These are phyloP conservation scores for Chunga burmeisteri DNA, from an alignment of 2,113 vertebrate species.

Conservation along the genomic window DNA sequence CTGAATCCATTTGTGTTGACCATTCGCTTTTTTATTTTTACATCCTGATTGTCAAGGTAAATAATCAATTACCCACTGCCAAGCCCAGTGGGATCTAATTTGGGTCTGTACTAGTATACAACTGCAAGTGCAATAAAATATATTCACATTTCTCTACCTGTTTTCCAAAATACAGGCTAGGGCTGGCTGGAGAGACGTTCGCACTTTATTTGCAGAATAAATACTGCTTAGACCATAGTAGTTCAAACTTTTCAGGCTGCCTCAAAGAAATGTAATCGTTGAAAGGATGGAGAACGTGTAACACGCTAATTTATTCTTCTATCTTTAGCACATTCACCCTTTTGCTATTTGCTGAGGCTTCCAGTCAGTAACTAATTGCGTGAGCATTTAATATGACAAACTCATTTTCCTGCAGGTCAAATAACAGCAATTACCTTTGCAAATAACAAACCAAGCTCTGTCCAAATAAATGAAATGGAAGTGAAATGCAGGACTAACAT, in stretches of 20 bases:
- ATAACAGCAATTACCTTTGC: neutral
- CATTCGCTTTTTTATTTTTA: neutral
- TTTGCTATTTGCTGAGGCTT: neutral
- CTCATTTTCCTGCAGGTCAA: neutral
- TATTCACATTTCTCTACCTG: neutral
- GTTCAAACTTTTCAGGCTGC: neutral
- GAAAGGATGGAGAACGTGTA: neutral
- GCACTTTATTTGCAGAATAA: neutral
- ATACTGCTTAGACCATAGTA: neutral
- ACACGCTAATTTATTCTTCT: neutral
- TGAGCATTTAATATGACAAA: neutral
- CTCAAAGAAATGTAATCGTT: neutral
- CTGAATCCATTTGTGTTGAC: neutral
- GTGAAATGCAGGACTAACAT: neutral
- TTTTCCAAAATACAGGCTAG: neutral
- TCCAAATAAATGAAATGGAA: neutral
- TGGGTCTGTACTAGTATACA: neutral
- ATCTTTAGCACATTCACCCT: neutral
- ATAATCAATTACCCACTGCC: neutral
- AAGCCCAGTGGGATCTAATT: neutral
- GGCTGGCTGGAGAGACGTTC: neutral
- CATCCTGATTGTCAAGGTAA: neutral
- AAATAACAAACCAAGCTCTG: neutral
- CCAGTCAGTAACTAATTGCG: neutral
- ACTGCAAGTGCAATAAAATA: neutral